Conservation (phyloP, 2,113 vertebrate species). For the Leptobrachium leishanense region DNA sequence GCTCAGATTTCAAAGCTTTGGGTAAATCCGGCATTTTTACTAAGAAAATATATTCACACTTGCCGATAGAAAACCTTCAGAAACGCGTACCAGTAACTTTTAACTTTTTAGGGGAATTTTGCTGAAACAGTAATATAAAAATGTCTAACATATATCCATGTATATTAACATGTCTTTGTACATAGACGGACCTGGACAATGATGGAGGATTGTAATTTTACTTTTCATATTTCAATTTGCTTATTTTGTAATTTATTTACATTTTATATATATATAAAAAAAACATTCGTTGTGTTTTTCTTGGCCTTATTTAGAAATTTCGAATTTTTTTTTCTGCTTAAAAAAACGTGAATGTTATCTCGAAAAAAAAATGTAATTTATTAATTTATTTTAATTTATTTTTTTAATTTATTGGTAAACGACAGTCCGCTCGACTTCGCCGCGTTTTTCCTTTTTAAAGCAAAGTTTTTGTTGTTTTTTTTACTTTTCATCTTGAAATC, state of each 20-base stretch:
- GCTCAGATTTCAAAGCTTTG: neutral
- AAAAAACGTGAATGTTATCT: neutral
- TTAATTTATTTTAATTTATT: neutral
- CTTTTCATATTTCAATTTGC: neutral
- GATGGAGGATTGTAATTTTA: slow-evolving; percentile 20
- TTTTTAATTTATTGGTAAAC: neutral
- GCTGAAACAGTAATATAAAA: slow-evolving; percentile 17
- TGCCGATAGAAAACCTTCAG: neutral
- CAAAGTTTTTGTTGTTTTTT: too few relatives aligned
- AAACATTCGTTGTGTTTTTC: too few relatives aligned
- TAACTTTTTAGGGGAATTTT: slow-evolving; percentile 23
- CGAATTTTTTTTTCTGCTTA: neutral
- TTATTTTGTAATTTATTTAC: neutral
- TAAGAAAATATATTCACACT: neutral
- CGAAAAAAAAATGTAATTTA: neutral
- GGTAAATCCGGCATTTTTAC: neutral
- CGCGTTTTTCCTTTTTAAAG: too few relatives aligned
- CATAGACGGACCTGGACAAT: slow-evolving; percentile 21
- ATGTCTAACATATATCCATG: slow-evolving; percentile 33
- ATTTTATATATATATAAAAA: neutral
- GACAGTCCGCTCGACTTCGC: too few relatives aligned
- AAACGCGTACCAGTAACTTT: neutral
- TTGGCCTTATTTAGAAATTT: neutral
- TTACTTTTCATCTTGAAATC: too few relatives aligned
- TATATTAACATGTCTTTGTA: slow-evolving; percentile 41